These are phyloP conservation scores for Yasuhikotakia modesta DNA, from an alignment of 2,797 vertebrate species.

Conservation along the genomic window DNA sequence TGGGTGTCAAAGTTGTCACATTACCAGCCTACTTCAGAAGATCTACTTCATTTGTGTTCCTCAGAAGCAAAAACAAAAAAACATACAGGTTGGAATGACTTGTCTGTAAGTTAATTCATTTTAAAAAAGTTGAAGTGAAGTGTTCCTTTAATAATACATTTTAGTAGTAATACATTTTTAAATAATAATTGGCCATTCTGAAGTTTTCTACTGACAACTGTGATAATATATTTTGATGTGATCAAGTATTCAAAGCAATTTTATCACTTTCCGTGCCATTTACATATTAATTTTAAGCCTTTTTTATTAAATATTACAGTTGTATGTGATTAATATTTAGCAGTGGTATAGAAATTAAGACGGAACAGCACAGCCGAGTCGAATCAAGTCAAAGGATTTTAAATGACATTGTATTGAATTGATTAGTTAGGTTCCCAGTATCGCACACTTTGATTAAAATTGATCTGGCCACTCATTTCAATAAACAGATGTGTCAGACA, in stretches of 20 bases:
- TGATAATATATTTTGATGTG: neutral
- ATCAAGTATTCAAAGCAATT: neutral
- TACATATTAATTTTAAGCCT: neutral
- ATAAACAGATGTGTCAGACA: conserved; percentile 49
- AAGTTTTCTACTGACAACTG: neutral
- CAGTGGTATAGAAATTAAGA: neutral
- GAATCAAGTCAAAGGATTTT: neutral
- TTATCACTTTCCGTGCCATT: neutral
- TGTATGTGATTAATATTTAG: neutral
- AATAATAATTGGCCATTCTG: neutral
- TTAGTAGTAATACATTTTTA: too few species aligned
- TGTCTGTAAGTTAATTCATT: too few species aligned
- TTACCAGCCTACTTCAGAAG: too few species aligned
- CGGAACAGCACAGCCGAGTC: neutral
- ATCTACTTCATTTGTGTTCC: too few species aligned
- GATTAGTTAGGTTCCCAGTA: conserved; percentile 22
- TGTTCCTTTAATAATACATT: too few species aligned
- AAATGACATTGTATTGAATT: conserved; percentile 21
- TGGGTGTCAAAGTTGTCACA: too few species aligned
- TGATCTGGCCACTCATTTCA: conserved; percentile 51
- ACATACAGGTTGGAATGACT: too few species aligned
- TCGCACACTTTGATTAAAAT: conserved; percentile 42
- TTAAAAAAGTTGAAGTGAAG: too few species aligned
- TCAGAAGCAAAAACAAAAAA: too few species aligned
- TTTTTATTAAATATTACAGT: neutral